These are phyloP conservation scores for Paramuricea clavata DNA, from an alignment of 92 coral and sea anemone species.

Conservation along the genomic window DNA sequence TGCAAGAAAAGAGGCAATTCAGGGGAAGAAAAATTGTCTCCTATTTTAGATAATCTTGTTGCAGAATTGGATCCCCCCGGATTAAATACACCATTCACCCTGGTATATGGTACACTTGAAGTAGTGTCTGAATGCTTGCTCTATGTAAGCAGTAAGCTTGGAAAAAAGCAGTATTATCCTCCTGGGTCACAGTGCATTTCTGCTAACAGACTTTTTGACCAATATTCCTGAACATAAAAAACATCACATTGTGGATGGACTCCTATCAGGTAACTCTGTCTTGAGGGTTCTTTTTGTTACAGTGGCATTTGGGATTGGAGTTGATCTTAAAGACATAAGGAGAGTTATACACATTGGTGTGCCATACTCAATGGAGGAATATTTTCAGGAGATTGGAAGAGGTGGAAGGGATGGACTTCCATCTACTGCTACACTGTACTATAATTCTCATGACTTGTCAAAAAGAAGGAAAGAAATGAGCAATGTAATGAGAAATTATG, in stretches of 20 bases:
- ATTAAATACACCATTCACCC: slow-evolving; percentile 53
- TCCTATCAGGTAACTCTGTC: neutral
- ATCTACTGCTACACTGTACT: slow-evolving; percentile 55
- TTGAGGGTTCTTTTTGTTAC: slow-evolving; percentile 60
- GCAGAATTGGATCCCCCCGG: slow-evolving; percentile 15
- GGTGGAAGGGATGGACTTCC: slow-evolving; percentile 75
- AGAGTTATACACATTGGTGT: slow-evolving; percentile 76
- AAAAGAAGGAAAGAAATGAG: slow-evolving; percentile 40
- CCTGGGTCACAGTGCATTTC: slow-evolving; percentile 23
- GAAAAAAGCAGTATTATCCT: slow-evolving; percentile 57
- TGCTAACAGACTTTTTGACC: slow-evolving; percentile 62
- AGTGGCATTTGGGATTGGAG: slow-evolving; percentile 76
- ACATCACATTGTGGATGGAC: slow-evolving; percentile 52
- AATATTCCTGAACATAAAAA: slow-evolving; percentile 59
- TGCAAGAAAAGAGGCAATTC: neutral
- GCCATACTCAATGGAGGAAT: slow-evolving; percentile 67
- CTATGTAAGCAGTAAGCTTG: slow-evolving; percentile 41
- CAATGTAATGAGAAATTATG: slow-evolving; percentile 51
- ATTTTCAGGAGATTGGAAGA: slow-evolving; percentile 70
- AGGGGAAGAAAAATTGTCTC: slow-evolving; percentile 42
- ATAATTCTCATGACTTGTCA: slow-evolving; percentile 64
- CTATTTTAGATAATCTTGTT: slow-evolving; percentile 32
- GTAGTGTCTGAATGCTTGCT: slow-evolving; percentile 46
- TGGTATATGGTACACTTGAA: slow-evolving; percentile 67
- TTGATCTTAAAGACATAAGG: slow-evolving; percentile 53